Base-by-base conservation (phyloP, 2,888 invertebrate species). In the Sphecodes monilicornis region DNA sequence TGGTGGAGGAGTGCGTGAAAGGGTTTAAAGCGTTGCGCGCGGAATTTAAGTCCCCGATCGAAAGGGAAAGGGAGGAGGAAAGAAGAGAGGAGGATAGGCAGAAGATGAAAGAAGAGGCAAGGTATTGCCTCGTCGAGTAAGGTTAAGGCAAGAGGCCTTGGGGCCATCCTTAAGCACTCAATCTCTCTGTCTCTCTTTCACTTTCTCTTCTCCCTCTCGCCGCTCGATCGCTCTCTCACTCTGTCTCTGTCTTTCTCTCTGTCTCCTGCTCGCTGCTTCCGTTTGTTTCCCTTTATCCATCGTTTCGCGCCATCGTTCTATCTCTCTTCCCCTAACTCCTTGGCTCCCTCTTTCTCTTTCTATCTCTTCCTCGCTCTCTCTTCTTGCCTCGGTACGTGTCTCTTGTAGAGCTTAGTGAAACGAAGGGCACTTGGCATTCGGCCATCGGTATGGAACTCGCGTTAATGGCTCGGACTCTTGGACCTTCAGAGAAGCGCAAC, bases 401-500 rank as follows among this genome's bases (percentile, higher is more conserved):
- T 73, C 83, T 78, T 70, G 80, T 11, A 60, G 64, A 69, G 82
- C 85, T 89, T 82, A 77, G 72, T 57, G 87, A 85, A 88, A 85
- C 87, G 85, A 85, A 82, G 88, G 85, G 82, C 86, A 87, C 87
- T 84, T 86, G 85, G 86, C 87, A 86, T 88, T 89, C 85, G 91
- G 88, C 88, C 90, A 90, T 87, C 87, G 82, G 85, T 89, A 88
- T 85, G 88, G 84, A 86, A 85, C 82, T 83, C 87, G 84, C 82
- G 84, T 78, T 91, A 92, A 92, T 91, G 88, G 90, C 83, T 89
- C 87, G 83, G 87, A 50, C 80, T 75, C 80, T 87, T 88, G 91
- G 91, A 90, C 91, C 91, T 91, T 92, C 92, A 91, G 90, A 90
- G 90, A 91, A 91, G 85, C 66, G 84, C 87, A 88, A 87, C 91